phyloP scores from a whole-genome alignment of 2,888 invertebrate species.

The Ochropleura leucogaster region DNA sequence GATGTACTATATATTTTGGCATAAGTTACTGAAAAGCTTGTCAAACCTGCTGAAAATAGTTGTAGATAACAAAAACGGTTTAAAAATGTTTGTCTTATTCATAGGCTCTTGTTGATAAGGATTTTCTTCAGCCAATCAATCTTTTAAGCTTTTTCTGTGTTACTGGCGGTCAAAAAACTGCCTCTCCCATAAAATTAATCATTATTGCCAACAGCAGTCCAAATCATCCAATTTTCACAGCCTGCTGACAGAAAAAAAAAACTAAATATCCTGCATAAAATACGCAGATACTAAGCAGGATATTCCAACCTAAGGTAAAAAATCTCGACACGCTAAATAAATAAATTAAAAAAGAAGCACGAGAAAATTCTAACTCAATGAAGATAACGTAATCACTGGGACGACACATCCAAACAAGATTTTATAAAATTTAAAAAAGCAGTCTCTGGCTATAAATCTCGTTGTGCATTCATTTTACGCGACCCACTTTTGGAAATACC shows the following conservation, averaged over 20 bases:
- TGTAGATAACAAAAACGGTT: not conserved
- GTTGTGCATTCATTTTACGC: slow-evolving; percentile 61
- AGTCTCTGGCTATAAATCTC: slow-evolving; percentile 53
- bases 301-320: slow-evolving; percentile 14
- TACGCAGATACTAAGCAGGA: not conserved
- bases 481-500: slow-evolving; percentile 69
- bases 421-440: slow-evolving; percentile 58
- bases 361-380: slow-evolving; percentile 50
- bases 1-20: not conserved
- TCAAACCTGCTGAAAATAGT: not conserved
- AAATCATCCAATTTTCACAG: too few species aligned
- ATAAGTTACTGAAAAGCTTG: not conserved
- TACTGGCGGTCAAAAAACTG: too few species aligned
- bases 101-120: not conserved
- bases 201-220: too few species aligned
- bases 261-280: not conserved
- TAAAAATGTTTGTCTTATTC: not conserved
- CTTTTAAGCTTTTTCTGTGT: too few species aligned
- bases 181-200: too few species aligned
- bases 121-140: too few species aligned
- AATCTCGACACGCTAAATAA: slow-evolving; percentile 42
- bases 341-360: slow-evolving; percentile 52
- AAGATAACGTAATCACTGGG: slow-evolving; percentile 54
- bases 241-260: too few species aligned
- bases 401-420: slow-evolving; percentile 64